Conservation (phyloP, 1,140 invertebrate genomes). For the Polyergus mexicanus region DNA sequence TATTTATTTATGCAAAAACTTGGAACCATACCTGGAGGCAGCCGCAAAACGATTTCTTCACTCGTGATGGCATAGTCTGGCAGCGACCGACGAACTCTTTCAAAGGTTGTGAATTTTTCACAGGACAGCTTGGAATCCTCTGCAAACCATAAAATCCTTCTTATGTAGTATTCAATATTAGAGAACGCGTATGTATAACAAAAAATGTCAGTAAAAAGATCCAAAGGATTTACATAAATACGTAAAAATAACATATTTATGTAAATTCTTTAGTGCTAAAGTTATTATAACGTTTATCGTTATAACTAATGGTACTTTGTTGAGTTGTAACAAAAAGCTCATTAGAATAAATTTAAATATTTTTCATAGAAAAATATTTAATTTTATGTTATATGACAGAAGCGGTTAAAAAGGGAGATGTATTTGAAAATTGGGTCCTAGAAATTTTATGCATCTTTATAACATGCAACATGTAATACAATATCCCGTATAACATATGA, state of each 20-base stretch:
- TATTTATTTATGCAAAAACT: background rate
- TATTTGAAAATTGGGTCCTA: background rate
- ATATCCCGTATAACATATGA: background rate
- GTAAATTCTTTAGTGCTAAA: too few species aligned
- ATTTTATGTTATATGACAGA: background rate
- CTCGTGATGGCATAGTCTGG: constrained; percentile 86
- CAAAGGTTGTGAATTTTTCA: constrained; percentile 85
- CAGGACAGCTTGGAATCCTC: constrained; percentile 85
- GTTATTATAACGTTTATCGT: background rate
- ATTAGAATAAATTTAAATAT: background rate
- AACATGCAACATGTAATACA: background rate
- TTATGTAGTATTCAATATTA: background rate
- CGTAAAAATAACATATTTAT: too few species aligned
- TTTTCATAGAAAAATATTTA: background rate
- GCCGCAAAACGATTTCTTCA: constrained; percentile 86
- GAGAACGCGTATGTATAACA: too few species aligned
- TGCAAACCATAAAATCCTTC: constrained; percentile 69
- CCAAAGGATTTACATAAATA: too few species aligned
- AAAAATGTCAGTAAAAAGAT: background rate
- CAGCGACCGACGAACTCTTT: constrained; percentile 86
- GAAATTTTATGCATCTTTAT: background rate
- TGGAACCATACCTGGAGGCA: constrained; percentile 83
- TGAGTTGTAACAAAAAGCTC: too few species aligned
- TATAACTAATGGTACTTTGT: background rate
- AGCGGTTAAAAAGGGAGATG: background rate